Evolutionary conservation across 2,113 vertebrate species (phyloP).

Genomic region (Phrynosoma platyrhinos): DNA sequence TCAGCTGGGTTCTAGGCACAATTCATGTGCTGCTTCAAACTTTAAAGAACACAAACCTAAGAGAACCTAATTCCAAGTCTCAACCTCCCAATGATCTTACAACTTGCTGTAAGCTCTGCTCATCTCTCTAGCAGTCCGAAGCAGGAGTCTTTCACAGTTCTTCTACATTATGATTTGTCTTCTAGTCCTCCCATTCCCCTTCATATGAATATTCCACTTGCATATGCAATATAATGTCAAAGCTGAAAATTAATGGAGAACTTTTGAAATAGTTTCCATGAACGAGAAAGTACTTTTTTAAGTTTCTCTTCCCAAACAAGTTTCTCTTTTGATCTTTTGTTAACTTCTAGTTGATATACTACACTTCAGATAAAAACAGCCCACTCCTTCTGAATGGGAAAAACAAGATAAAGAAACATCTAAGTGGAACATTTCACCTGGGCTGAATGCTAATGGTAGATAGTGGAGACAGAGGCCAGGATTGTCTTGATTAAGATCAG

Average conservation of each 20-base stretch:
- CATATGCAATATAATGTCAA: not conserved
- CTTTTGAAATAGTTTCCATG: not conserved
- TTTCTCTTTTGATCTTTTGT: not conserved
- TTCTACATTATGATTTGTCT: not conserved
- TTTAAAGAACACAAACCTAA: not conserved
- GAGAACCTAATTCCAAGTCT: not conserved
- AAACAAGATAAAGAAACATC: not conserved
- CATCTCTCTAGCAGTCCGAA: not conserved
- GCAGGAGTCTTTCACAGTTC: not conserved
- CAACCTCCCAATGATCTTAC: too few species aligned
- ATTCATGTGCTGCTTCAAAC: not conserved
- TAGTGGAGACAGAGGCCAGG: not conserved
- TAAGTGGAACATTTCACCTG: not conserved
- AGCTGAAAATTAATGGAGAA: not conserved
- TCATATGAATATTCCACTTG: not conserved
- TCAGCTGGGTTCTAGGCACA: not conserved
- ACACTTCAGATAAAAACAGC: not conserved
- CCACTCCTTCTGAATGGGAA: not conserved
- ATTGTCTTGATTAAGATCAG: too few species aligned
- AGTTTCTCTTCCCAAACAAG: not conserved
- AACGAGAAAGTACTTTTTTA: not conserved
- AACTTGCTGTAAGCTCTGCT: not conserved
- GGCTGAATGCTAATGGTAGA: not conserved
- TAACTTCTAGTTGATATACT: not conserved
- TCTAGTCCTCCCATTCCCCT: not conserved